Conservation (phyloP, 2,888 invertebrate genomes). For the Drosophila prolongata region DNA sequence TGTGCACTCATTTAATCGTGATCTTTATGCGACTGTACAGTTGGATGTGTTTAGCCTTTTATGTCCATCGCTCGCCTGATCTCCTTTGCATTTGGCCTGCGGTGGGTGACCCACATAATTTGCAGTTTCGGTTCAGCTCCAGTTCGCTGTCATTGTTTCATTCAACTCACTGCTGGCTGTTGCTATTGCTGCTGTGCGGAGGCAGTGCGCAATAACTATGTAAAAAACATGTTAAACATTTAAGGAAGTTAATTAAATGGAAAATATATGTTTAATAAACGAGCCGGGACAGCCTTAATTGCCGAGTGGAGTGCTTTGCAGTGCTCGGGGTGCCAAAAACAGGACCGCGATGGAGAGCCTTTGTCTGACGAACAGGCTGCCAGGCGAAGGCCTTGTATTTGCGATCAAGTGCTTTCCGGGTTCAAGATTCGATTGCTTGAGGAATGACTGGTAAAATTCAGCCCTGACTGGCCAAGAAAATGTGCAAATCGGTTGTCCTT, state of each 20-base stretch:
- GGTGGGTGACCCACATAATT: conserved; percentile 70
- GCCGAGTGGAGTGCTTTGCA: conserved; percentile 9
- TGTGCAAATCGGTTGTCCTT: conserved; percentile 20
- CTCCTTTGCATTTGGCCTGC: conserved; percentile 53
- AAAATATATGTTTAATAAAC: conserved; percentile 71
- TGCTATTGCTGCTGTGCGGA: conserved; percentile 3
- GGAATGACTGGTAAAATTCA: conserved; percentile 21
- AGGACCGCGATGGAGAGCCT: conserved; percentile 34
- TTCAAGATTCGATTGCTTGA: conserved; percentile 32
- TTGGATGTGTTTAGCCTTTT: conserved; percentile 81
- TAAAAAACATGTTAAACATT: conserved; percentile 70
- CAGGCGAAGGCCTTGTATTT: conserved; percentile 30
- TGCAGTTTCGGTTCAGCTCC: conserved; percentile 41
- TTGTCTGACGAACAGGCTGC: conserved; percentile 36
- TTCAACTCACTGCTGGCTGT: conserved; percentile 38
- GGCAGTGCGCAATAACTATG: conserved; percentile 66
- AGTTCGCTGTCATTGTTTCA: conserved; percentile 44
- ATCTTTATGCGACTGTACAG: conserved; percentile 81
- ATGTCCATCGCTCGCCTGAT: conserved; percentile 62
- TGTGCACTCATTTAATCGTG: conserved; percentile 82
- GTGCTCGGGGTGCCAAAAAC: conserved; percentile 46
- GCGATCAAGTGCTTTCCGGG: conserved; percentile 53
- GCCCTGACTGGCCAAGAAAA: conserved; percentile 12
- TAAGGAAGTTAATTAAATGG: conserved; percentile 78
- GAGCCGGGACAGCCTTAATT: conserved; percentile 63